These are phyloP conservation scores for Tyria jacobaeae DNA, from an alignment of 2,888 invertebrate genomes.

Conservation along the genomic window DNA sequence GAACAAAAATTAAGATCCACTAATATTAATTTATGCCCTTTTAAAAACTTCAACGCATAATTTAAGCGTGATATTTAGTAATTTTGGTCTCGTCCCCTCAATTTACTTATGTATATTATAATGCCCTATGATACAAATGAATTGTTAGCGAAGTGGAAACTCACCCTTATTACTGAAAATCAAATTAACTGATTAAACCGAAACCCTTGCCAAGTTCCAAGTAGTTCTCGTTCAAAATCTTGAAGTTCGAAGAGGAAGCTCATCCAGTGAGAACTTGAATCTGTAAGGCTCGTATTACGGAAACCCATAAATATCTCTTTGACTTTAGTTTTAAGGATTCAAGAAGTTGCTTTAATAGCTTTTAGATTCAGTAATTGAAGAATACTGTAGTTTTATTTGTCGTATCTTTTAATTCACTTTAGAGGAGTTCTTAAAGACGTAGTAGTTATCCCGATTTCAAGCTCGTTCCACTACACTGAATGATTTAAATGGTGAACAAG, in stretches of 20 bases:
- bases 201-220: conserved; percentile 50
- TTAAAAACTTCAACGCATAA: too few species aligned
- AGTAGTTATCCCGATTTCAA: neutral
- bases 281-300: conserved; percentile 19
- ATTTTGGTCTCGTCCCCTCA: too few species aligned
- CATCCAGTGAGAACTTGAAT: conserved; percentile 25
- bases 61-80: too few species aligned
- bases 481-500: too few species aligned
- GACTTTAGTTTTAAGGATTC: conserved; percentile 5
- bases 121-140: neutral
- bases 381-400: neutral
- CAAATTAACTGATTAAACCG: conserved; percentile 53
- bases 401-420: neutral
- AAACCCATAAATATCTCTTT: conserved; percentile 21
- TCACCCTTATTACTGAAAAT: conserved; percentile 37
- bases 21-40: too few species aligned
- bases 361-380: neutral
- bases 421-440: neutral
- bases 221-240: conserved; percentile 46
- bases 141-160: neutral
- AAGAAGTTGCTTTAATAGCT: neutral
- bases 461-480: too few species aligned
- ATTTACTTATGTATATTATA: neutral
- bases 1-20: too few species aligned
- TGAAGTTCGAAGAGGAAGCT: conserved; percentile 37